Evolutionary conservation across 2,797 vertebrate species (phyloP).

Genomic region (Trematomus bernacchii): DNA sequence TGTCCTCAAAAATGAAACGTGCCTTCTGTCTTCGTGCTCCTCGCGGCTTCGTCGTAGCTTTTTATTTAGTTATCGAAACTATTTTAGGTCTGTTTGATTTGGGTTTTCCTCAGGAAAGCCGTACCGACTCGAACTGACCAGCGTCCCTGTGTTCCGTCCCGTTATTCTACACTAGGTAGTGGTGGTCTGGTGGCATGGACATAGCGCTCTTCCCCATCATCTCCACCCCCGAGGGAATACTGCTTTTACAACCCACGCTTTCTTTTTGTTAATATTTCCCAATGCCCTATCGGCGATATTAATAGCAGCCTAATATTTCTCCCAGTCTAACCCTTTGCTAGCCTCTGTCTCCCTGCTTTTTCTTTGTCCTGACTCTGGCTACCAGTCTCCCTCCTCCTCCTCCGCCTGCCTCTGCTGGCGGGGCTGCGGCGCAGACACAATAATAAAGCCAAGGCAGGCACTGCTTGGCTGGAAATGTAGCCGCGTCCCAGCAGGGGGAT

Average conservation of each 20-base stretch:
- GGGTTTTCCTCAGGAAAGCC: constrained; percentile 48
- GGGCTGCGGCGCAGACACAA: constrained; percentile 99
- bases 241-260: constrained; percentile 74
- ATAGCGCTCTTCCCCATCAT: constrained; percentile 80
- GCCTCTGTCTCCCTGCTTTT: constrained; percentile 95
- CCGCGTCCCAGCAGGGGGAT: constrained; percentile 99
- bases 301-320: constrained; percentile 69
- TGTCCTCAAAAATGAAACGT: constrained; percentile 29
- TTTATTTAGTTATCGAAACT: constrained; percentile 66
- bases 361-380: constrained; percentile 98
- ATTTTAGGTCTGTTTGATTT: constrained; percentile 57
- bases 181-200: constrained; percentile 76
- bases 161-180: constrained; percentile 81
- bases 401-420: constrained; percentile 98
- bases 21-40: constrained; percentile 39
- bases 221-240: constrained; percentile 82
- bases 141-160: constrained; percentile 86
- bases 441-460: constrained; percentile 97
- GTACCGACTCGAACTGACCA: constrained; percentile 76
- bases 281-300: constrained; percentile 50
- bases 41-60: constrained; percentile 42
- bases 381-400: constrained; percentile 93
- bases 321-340: constrained; percentile 86
- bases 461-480: constrained; percentile 99
- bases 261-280: constrained; percentile 70